Evolutionary conservation across 2,888 invertebrate species (phyloP).

Genomic region (Acanthoscelides obtectus): DNA sequence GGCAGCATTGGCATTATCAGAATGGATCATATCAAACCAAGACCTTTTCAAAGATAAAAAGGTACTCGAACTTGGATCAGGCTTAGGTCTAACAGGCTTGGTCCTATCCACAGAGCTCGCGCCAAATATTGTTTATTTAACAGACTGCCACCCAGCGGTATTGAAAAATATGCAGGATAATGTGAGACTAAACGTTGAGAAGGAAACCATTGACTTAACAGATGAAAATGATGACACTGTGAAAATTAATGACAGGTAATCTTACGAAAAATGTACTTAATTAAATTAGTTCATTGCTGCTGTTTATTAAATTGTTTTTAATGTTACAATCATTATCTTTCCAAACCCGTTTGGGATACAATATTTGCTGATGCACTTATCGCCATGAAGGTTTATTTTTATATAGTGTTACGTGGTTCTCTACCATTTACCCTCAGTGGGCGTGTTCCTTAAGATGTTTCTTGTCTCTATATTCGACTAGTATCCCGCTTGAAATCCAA

Average conservation of each 20-base stretch:
- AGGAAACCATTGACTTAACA: background rate
- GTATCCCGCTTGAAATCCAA: no score
- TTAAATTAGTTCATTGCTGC: no score
- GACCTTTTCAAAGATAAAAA: conserved; percentile 51
- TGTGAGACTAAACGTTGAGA: conserved; percentile 55
- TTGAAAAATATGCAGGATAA: conserved; percentile 60
- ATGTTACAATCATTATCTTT: no score
- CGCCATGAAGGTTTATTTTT: no score
- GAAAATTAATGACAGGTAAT: conserved; percentile 5
- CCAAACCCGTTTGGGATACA: no score
- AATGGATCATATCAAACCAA: conserved; percentile 62
- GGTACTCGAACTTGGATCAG: conserved; percentile 72
- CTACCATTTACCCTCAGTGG: no score
- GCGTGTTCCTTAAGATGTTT: no score
- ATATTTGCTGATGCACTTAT: no score
- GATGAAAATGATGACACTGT: background rate
- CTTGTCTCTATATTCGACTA: no score
- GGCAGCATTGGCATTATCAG: conserved; percentile 66
- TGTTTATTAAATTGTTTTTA: no score
- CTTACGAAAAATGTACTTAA: background rate
- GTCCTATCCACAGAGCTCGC: conserved; percentile 54
- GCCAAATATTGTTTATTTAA: conserved; percentile 55
- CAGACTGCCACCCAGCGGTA: conserved; percentile 67
- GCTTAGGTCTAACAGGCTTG: conserved; percentile 70
- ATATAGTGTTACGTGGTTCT: no score